Evolutionary conservation across 2,888 invertebrate species (phyloP).

Genomic region (Tricholauxania praeusta): DNA sequence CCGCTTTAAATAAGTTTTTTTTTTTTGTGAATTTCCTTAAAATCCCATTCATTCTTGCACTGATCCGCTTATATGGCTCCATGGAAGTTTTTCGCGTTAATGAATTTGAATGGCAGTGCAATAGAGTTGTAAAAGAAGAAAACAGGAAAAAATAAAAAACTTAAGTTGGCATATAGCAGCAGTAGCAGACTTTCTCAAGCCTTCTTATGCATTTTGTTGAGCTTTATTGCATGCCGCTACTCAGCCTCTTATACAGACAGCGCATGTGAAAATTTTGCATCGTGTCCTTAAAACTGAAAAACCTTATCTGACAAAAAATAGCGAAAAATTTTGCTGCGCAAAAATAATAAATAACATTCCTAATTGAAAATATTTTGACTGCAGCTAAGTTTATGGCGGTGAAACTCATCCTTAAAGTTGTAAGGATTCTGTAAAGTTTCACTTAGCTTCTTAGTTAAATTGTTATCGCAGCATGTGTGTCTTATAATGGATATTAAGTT

Average conservation of each 20-base stretch:
- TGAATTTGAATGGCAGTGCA: conserved; percentile 36
- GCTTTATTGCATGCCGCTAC: too few species aligned
- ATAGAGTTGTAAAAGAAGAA: conserved; percentile 25
- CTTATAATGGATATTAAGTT: too few species aligned
- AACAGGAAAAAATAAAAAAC: conserved; percentile 20
- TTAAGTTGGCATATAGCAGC: conserved; percentile 48
- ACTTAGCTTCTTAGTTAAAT: too few species aligned
- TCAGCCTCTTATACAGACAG: too few species aligned
- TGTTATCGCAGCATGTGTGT: too few species aligned
- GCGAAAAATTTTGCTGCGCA: not conserved
- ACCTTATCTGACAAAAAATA: not conserved
- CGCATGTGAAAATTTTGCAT: not conserved
- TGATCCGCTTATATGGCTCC: conserved; percentile 35
- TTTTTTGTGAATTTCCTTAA: too few species aligned
- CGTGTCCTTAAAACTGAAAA: not conserved
- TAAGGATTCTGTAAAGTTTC: too few species aligned
- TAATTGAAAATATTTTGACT: conserved; percentile 36
- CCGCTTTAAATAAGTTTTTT: too few species aligned
- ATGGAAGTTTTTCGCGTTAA: conserved; percentile 34
- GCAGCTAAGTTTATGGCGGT: conserved; percentile 13
- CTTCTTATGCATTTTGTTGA: not conserved
- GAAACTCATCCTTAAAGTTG: not conserved
- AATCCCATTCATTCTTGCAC: too few species aligned
- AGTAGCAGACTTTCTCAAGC: conserved; percentile 30
- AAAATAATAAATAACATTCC: conserved; percentile 34